Conservation (phyloP, 2,797 vertebrate species). For the Chaenodraco wilsoni region DNA sequence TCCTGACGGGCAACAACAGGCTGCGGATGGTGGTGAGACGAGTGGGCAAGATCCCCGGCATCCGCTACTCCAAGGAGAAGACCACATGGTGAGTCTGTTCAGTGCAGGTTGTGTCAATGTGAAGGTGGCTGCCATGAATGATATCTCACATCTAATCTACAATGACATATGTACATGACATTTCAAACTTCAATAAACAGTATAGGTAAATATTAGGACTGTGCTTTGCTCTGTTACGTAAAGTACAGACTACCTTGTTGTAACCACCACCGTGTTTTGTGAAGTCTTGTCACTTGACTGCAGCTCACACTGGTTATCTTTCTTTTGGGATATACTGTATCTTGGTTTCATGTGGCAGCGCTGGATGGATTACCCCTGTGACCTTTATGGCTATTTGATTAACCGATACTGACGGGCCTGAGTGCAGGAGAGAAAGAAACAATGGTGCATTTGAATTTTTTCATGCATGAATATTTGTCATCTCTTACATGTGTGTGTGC, state of each 20-base stretch:
- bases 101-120: background rate
- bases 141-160: background rate
- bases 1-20: conserved; percentile 93
- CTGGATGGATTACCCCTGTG: conserved; percentile 74
- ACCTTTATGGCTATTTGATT: conserved; percentile 77
- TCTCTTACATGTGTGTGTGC: conserved; percentile 22
- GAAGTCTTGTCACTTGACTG: conserved; percentile 60
- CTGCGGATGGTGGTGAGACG: conserved; percentile 94
- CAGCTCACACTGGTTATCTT: conserved; percentile 68
- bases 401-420: conserved; percentile 50
- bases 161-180: background rate
- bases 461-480: conserved; percentile 9
- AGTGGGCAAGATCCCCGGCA: conserved; percentile 95
- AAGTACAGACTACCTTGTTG: conserved; percentile 11
- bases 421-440: conserved; percentile 31
- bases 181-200: conserved; percentile 2
- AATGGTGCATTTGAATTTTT: conserved; percentile 19
- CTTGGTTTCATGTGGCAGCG: conserved; percentile 76
- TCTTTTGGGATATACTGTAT: conserved; percentile 72
- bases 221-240: conserved; percentile 3
- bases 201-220: conserved; percentile 6
- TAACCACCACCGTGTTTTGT: conserved; percentile 36
- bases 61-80: conserved; percentile 98
- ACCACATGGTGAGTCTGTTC: conserved; percentile 89
- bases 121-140: background rate